These are phyloP conservation scores for Myripristis murdjan DNA, from an alignment of 2,797 vertebrate genomes.

Conservation along the genomic window DNA sequence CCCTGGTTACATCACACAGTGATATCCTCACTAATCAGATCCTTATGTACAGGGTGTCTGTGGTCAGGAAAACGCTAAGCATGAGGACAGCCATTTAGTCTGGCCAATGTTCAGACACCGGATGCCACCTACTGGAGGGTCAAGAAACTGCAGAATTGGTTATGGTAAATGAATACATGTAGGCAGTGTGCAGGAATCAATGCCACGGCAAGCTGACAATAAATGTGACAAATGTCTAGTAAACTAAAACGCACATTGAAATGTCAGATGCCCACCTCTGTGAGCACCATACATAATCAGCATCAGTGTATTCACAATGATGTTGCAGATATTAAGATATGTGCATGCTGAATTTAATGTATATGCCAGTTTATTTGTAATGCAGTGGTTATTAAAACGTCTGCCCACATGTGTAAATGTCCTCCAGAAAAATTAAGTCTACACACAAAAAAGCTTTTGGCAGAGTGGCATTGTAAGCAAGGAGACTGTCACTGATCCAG, in stretches of 20 bases:
- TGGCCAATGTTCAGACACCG: slow-evolving; percentile 25
- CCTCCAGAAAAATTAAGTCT: too few relatives aligned
- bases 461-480: too few relatives aligned
- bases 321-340: too few relatives aligned
- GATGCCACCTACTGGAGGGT: slow-evolving; percentile 62
- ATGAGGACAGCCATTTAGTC: background rate
- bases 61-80: slow-evolving; percentile 33
- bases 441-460: too few relatives aligned
- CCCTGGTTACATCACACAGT: slow-evolving; percentile 65
- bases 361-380: too few relatives aligned
- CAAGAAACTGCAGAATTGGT: slow-evolving; percentile 5
- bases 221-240: background rate
- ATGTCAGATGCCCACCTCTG: background rate
- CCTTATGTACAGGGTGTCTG: slow-evolving; percentile 53
- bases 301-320: too few relatives aligned
- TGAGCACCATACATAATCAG: too few relatives aligned
- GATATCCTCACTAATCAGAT: slow-evolving; percentile 49
- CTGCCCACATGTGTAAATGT: too few relatives aligned
- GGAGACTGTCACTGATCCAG: too few relatives aligned
- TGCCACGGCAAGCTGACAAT: background rate
- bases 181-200: background rate
- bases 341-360: too few relatives aligned
- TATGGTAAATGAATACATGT: too few relatives aligned
- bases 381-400: too few relatives aligned
- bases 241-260: background rate